Evolutionary conservation across 2,888 invertebrate species (phyloP).

Genomic region (Abrostola tripartita): DNA sequence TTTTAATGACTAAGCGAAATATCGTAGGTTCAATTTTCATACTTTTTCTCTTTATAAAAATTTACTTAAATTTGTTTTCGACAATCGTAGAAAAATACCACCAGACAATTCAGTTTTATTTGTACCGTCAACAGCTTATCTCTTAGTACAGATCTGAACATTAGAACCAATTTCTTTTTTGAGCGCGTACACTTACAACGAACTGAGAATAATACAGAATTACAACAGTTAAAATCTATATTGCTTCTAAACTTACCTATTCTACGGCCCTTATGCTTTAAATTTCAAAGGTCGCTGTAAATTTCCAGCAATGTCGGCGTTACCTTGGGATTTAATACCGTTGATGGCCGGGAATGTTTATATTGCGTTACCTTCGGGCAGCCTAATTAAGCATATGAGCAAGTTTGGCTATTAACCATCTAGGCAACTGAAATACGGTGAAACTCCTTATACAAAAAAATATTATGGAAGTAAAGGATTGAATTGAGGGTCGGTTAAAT

Average conservation of each 20-base stretch:
- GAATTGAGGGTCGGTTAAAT: slow-evolving; percentile 27
- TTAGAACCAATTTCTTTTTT: slow-evolving; percentile 16
- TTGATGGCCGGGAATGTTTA: slow-evolving; percentile 36
- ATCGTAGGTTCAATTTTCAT: too few relatives aligned
- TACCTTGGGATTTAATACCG: slow-evolving; percentile 21
- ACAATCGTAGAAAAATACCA: too few relatives aligned
- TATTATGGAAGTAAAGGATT: slow-evolving; percentile 25
- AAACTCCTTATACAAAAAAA: slow-evolving; percentile 10
- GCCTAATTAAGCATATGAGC: slow-evolving; percentile 42
- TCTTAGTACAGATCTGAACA: neutral
- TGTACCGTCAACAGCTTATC: neutral
- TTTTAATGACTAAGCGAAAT: too few relatives aligned
- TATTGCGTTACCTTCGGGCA: slow-evolving; percentile 38
- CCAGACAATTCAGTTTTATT: neutral
- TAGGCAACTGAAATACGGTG: slow-evolving; percentile 10
- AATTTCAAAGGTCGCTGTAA: slow-evolving; percentile 27
- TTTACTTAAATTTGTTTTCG: too few relatives aligned
- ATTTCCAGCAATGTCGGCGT: slow-evolving; percentile 15
- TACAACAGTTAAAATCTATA: slow-evolving; percentile 10
- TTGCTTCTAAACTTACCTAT: neutral
- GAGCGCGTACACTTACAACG: slow-evolving; percentile 1
- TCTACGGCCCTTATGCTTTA: slow-evolving; percentile 1
- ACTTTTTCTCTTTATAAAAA: too few relatives aligned
- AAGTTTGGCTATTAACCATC: slow-evolving; percentile 25
- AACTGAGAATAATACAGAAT: slow-evolving; percentile 1